Conservation (phyloP, 2,797 vertebrate species). For the Cossypha polioptera region DNA sequence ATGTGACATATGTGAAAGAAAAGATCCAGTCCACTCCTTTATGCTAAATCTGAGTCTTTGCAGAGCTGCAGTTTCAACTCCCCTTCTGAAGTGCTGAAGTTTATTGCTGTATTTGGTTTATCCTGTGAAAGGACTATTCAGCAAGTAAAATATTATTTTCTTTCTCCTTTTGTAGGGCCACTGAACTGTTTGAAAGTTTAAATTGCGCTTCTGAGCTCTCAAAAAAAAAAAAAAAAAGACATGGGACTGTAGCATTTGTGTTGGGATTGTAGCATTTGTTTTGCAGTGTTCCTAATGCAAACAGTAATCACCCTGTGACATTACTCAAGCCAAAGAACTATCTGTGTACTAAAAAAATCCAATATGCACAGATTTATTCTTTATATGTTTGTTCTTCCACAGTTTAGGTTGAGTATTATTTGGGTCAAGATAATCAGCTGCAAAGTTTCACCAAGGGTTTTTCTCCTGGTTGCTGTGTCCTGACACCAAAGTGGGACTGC, state of each 20-base stretch:
- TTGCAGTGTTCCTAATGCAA: not conserved
- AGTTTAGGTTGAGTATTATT: not conserved
- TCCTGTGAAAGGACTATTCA: not conserved
- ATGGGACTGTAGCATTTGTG: not conserved
- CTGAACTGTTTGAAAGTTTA: not conserved
- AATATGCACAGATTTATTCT: not conserved
- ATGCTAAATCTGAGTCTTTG: not conserved
- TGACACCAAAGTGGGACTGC: not conserved
- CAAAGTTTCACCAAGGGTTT: not conserved
- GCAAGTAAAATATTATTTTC: not conserved
- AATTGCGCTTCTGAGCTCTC: not conserved
- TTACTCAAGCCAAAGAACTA: not conserved
- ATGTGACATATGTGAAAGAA: not conserved
- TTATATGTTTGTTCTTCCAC: not conserved
- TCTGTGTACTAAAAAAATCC: not conserved
- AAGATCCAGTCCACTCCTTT: not conserved
- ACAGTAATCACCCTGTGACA: not conserved
- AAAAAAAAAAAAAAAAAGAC: no score
- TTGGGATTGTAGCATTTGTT: not conserved
- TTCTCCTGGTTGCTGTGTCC: not conserved
- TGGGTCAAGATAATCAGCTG: not conserved
- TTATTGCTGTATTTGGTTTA: not conserved
- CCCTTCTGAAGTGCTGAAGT: not conserved
- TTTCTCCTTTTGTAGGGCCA: not conserved
- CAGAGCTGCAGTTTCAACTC: not conserved